Evolutionary conservation across 1,140 invertebrate genomes (phyloP), one percentile per base, ranked within the genome.

Genomic region (Drosophila parabipectinata): DNA sequence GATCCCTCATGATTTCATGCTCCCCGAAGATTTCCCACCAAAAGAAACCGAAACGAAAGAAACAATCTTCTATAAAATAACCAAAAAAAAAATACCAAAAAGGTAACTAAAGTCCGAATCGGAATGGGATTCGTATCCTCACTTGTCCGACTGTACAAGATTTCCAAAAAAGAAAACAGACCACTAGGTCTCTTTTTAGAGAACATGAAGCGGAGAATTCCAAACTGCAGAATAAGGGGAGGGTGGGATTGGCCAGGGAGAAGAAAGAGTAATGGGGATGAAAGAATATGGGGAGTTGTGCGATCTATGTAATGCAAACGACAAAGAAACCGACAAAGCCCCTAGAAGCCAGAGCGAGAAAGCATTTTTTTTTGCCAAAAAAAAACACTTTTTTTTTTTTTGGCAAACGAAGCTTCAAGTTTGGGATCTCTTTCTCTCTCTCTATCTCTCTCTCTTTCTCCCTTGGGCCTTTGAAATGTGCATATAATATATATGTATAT

Each of bases 261-360:
- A 3, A 48, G 24, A 21, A 32, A 9, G 55, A 14, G 47, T 55
- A 18, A 34, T 32, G 28, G 64, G 41, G 66, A 58, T 34, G 34
- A 37, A 37, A 37, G 34, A 44, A 44, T 18, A 44, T 44, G 41
- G 34, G 34, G 34, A n/a, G 41, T 44, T 44, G n/a, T 44, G 14
- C 54, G 55, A 84, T 84, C 80, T 83, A 79, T 83, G 80, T 84
- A 83, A 83, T 69, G 71, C 50, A 71, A 77, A 59, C 54, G 73
- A 61, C 77, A 69, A 30, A 74, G 59, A 71, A 12, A 34, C 34
- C 62, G 24, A 34, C 45, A 34, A 60, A 32, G 9, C 4, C 24
- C 52, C 26, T 28, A 28, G 30, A 48, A 52, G 21, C 34, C 26
- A 56, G 44, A 30, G 41, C 32, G 28, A n/a, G 10, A 14, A 44